Conservation (phyloP, 2,797 vertebrate genomes). For the Silurus lanzhouensis region DNA sequence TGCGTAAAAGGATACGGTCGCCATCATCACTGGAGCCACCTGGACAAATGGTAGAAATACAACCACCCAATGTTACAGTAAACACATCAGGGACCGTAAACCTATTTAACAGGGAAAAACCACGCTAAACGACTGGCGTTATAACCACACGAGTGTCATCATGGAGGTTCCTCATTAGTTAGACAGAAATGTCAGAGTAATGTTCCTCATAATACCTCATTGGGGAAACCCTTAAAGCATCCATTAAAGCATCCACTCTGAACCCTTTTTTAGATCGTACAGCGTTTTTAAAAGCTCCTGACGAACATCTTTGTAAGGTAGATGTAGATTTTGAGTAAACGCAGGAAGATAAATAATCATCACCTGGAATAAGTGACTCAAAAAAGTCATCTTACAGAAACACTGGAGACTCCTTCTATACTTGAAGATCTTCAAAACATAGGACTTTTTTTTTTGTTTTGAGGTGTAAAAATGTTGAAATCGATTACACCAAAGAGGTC, state of each 20-base stretch:
- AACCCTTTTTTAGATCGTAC: too few relatives aligned
- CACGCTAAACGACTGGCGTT: not conserved
- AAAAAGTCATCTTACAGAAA: not conserved
- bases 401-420: not conserved
- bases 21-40: slow-evolving; percentile 65
- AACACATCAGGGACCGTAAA: not conserved
- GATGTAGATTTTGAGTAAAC: too few relatives aligned
- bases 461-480: too few relatives aligned
- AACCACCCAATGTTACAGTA: not conserved
- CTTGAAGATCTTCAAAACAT: not conserved
- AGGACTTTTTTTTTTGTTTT: not conserved
- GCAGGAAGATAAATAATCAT: not conserved
- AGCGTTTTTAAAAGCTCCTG: not conserved
- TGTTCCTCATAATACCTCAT: not conserved
- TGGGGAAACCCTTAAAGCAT: not conserved
- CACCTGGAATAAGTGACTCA: not conserved
- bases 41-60: not conserved
- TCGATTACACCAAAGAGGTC: too few relatives aligned
- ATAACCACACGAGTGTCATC: not conserved
- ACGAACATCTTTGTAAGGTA: not conserved
- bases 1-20: slow-evolving; percentile 70
- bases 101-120: not conserved
- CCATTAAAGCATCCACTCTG: not conserved
- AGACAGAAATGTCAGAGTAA: not conserved
- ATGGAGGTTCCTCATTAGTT: not conserved